Evolutionary conservation across 2,797 vertebrate genomes (phyloP).

Genomic region (Sylvilagus floridanus): DNA sequence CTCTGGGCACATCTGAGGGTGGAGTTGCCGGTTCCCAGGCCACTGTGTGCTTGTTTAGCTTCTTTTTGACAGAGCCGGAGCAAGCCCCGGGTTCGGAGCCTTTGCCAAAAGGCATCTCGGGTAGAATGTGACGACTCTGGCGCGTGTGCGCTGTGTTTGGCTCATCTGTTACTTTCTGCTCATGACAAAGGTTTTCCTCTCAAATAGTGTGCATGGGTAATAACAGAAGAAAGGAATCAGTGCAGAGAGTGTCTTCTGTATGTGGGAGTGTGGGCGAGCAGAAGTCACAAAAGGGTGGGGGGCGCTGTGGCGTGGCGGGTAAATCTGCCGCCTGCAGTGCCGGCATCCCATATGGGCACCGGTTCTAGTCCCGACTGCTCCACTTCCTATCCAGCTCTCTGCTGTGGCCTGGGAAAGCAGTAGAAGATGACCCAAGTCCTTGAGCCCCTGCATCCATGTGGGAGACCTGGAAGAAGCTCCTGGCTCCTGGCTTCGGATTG

Average conservation of each 20-base stretch:
- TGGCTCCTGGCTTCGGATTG: too few species aligned
- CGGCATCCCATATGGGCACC: too few species aligned
- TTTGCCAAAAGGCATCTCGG: not conserved
- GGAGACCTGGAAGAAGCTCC: too few species aligned
- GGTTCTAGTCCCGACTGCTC: too few species aligned
- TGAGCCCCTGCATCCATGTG: too few species aligned
- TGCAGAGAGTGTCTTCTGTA: not conserved
- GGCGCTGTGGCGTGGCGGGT: too few species aligned
- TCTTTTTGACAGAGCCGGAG: not conserved
- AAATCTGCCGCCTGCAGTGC: too few species aligned
- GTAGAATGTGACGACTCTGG: not conserved
- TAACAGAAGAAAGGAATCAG: not conserved
- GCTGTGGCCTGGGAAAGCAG: too few species aligned
- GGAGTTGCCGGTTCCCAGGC: not conserved
- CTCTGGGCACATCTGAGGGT: not conserved
- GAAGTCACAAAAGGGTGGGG: too few species aligned
- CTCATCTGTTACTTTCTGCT: not conserved
- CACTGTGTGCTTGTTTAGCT: not conserved
- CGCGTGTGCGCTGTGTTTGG: not conserved
- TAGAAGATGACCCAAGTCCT: too few species aligned
- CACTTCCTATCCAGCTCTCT: too few species aligned
- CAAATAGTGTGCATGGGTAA: not conserved
- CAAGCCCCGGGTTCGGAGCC: accelerated
- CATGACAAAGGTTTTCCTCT: not conserved
- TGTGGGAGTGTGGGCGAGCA: too few species aligned